These are phyloP conservation scores for Crenichthys baileyi DNA, from an alignment of 2,797 vertebrate species.

Conservation along the genomic window DNA sequence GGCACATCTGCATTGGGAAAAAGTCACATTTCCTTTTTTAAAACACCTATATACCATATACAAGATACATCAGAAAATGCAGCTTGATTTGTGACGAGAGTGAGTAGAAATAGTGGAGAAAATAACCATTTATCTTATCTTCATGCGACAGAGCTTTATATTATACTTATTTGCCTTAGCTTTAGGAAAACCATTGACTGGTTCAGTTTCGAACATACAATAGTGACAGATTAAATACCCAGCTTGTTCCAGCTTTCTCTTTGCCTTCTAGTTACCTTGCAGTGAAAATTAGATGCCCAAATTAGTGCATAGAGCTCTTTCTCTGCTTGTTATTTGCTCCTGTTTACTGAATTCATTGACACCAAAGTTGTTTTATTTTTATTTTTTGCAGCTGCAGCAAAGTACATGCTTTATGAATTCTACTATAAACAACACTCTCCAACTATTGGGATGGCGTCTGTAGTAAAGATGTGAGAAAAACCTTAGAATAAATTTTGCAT, in stretches of 20 bases:
- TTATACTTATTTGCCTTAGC: neutral
- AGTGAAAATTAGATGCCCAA: neutral
- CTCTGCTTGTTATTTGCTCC: neutral
- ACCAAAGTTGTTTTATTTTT: neutral
- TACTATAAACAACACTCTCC: neutral
- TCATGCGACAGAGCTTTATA: neutral
- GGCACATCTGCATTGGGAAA: slow-evolving; percentile 34
- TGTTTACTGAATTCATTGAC: neutral
- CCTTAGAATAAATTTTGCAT: neutral
- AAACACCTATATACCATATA: neutral
- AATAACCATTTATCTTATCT: neutral
- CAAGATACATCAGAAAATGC: neutral
- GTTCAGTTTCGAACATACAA: neutral
- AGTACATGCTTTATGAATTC: neutral
- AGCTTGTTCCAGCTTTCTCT: neutral
- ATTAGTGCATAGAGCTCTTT: neutral
- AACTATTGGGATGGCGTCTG: neutral
- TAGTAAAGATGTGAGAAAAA: neutral
- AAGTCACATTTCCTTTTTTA: slow-evolving; percentile 26
- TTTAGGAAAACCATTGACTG: neutral
- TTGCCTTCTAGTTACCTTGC: neutral
- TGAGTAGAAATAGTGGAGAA: neutral
- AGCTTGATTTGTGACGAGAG: slow-evolving; percentile 5
- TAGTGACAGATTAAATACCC: neutral
- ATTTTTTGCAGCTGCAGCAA: neutral